These are phyloP conservation scores for Isaurus tuberculatus DNA, from an alignment of 92 coral and sea anemone genomes.

Conservation along the genomic window DNA sequence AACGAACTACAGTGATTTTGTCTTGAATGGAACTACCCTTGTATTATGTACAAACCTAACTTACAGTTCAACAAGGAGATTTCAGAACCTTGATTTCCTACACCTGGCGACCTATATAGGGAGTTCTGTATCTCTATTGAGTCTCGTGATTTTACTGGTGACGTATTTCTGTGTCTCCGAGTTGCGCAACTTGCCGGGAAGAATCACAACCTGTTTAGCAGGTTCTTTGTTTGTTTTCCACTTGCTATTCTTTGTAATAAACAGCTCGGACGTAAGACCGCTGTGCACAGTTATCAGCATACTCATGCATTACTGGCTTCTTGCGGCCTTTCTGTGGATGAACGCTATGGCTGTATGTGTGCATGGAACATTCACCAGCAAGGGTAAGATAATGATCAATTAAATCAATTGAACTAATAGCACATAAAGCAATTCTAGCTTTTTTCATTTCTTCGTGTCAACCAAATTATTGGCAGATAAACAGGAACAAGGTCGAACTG, in stretches of 20 bases:
- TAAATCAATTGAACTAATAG: no score
- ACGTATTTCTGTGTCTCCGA: constrained; percentile 9
- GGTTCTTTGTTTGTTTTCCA: constrained; percentile 5
- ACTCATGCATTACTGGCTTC: constrained; percentile 41
- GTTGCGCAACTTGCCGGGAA: constrained; percentile 40
- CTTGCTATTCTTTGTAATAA: constrained; percentile 13
- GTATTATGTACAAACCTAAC: constrained; percentile 17
- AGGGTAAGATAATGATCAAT: constrained; percentile 18
- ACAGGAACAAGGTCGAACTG: no score
- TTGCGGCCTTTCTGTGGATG: constrained; percentile 37
- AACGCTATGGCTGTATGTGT: constrained; percentile 41
- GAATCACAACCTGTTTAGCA: constrained; percentile 18
- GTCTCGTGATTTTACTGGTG: background rate
- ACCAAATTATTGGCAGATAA: no score
- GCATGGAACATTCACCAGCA: constrained; percentile 29
- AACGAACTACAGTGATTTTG: background rate
- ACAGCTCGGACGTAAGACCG: constrained; percentile 19
- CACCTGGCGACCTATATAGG: constrained; percentile 31
- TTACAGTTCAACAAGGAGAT: background rate
- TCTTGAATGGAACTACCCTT: background rate
- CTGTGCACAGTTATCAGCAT: constrained; percentile 36
- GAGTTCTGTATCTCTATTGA: background rate
- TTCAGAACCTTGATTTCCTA: constrained; percentile 1
- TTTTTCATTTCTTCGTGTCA: no score
- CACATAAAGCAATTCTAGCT: no score